phyloP scores from a whole-genome alignment of 2,113 vertebrate genomes.

The Garra rufa region DNA sequence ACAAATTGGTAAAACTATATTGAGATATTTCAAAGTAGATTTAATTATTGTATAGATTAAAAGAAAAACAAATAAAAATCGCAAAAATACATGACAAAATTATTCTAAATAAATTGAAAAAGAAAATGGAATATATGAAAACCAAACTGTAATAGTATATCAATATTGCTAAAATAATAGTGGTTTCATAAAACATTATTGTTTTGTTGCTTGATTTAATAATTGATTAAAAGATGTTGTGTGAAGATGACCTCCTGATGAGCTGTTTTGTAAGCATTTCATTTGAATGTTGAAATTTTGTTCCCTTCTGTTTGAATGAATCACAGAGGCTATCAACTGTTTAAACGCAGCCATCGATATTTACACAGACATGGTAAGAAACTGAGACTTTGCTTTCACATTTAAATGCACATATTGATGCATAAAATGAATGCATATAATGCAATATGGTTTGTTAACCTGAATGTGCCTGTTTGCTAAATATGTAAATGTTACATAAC shows the following conservation, averaged over 20 bases:
- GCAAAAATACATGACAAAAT: neutral
- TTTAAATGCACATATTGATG: neutral
- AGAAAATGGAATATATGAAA: too few species aligned
- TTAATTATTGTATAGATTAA: neutral
- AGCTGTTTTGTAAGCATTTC: neutral
- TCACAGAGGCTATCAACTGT: conserved; percentile 98
- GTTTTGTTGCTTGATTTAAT: neutral
- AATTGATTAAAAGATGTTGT: neutral
- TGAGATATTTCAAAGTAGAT: neutral
- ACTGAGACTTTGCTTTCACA: neutral
- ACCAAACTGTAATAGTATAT: too few species aligned
- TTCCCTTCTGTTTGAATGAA: conserved; percentile 25
- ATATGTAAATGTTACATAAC: neutral
- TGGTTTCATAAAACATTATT: too few species aligned
- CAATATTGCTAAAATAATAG: too few species aligned
- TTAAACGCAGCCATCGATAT: conserved; percentile 99
- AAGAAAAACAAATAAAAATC: neutral
- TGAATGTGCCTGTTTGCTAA: conserved; percentile 5
- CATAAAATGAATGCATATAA: neutral
- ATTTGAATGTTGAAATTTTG: conserved; percentile 22
- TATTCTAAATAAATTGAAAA: neutral
- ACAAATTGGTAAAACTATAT: neutral
- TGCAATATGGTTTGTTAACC: conserved; percentile 28
- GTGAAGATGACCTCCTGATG: neutral
- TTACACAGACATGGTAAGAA: conserved; percentile 99